phyloP scores from a whole-genome alignment of 2,888 invertebrate genomes.

The Hirtodrosophila duncani region DNA sequence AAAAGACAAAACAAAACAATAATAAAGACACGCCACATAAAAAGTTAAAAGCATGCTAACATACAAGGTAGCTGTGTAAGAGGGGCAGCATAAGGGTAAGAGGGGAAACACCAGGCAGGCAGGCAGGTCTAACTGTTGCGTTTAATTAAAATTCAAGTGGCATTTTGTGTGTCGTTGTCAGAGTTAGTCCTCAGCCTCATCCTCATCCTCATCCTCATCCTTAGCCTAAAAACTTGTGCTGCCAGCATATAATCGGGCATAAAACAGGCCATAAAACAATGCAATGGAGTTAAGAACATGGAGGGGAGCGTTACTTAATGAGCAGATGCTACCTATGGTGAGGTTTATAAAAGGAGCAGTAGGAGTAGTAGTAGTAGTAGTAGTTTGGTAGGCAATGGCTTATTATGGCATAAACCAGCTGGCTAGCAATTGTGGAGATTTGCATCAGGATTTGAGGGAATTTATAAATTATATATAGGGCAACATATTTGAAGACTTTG shows the following conservation, averaged over 20 bases:
- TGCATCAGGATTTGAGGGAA: no score
- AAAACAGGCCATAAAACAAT: conserved; percentile 68
- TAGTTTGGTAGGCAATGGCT: no score
- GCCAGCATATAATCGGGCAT: conserved; percentile 68
- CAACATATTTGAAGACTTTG: no score
- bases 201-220: background rate
- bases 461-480: no score
- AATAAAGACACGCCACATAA: conserved; percentile 27
- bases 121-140: conserved; percentile 57
- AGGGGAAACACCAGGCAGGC: background rate
- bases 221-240: conserved; percentile 55
- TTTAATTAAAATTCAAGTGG: conserved; percentile 76
- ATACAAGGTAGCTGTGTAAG: background rate
- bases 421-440: no score
- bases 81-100: conserved; percentile 1
- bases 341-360: conserved; percentile 35
- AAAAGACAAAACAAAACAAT: conserved; percentile 16
- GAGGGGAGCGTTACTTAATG: conserved; percentile 49
- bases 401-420: no score
- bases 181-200: conserved; percentile 2
- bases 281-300: conserved; percentile 35
- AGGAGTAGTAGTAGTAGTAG: no score
- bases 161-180: conserved; percentile 62
- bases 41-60: conserved; percentile 28
- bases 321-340: conserved; percentile 36